A percentile compares a stretch with the other conserved stretches of the same genome.
These are phyloP conservation scores for Pseudomyrmex cubaensis DNA, from an alignment of 1,140 invertebrate genomes.

Conservation along the genomic window DNA sequence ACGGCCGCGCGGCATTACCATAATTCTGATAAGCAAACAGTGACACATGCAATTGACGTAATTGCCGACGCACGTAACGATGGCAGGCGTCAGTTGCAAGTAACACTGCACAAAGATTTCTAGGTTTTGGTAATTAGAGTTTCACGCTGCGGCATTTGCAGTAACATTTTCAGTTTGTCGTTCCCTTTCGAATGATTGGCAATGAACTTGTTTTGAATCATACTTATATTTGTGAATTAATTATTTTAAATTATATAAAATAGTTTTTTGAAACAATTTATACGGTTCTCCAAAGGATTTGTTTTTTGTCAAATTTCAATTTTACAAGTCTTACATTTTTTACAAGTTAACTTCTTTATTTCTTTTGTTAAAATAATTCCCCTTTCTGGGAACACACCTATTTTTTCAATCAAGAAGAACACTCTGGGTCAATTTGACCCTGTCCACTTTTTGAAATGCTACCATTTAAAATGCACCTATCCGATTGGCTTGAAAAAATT, in stretches of 20 bases:
- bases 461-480: too few species aligned
- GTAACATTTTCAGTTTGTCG: not conserved
- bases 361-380: not conserved
- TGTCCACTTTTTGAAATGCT: too few species aligned
- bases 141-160: not conserved
- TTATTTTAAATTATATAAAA: not conserved
- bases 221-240: not conserved
- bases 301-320: too few species aligned
- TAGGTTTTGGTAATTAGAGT: not conserved
- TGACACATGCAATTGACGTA: slow-evolving; percentile 70
- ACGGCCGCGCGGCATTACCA: slow-evolving; percentile 69
- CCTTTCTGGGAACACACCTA: too few species aligned
- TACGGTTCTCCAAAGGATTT: too few species aligned
- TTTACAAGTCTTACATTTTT: too few species aligned
- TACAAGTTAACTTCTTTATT: not conserved
- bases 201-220: not conserved
- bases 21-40: slow-evolving; percentile 73
- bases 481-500: too few species aligned
- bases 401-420: too few species aligned
- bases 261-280: not conserved
- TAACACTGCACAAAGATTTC: slow-evolving; percentile 23
- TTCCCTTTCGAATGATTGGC: not conserved
- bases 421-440: too few species aligned
- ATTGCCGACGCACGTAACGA: slow-evolving; percentile 47
- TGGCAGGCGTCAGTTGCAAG: slow-evolving; percentile 30